Conservation (phyloP, 2,888 invertebrate species). For the Chloromyia formosa region DNA sequence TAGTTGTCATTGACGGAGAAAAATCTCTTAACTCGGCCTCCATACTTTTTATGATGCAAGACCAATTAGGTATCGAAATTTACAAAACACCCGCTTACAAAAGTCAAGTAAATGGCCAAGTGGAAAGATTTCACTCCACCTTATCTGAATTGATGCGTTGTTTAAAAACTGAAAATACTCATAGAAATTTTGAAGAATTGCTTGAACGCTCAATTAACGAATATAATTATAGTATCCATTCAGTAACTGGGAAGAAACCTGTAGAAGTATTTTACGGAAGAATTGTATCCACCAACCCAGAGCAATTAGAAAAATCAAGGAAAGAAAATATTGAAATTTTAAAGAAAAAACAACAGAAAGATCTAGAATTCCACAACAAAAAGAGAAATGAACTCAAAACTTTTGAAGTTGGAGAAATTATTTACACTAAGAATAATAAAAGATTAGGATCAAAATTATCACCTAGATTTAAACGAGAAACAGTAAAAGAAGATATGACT, state of each 20-base stretch:
- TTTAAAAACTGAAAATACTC: conserved; percentile 14
- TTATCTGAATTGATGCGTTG: conserved; percentile 43
- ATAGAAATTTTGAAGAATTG: conserved; percentile 24
- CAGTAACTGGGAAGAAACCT: conserved; percentile 38
- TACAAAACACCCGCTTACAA: conserved; percentile 43
- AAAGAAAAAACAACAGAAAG: conserved; percentile 35
- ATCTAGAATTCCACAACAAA: conserved; percentile 36
- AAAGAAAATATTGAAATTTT: conserved; percentile 23
- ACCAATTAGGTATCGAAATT: conserved; percentile 30
- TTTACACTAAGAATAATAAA: background rate
- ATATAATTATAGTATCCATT: conserved; percentile 35
- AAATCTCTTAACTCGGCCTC: conserved; percentile 32
- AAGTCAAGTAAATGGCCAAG: conserved; percentile 42
- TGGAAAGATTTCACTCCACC: conserved; percentile 46
- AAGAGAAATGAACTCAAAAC: background rate
- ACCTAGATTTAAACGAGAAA: background rate
- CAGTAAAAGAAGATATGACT: conserved; percentile 24
- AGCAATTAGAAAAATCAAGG: conserved; percentile 31
- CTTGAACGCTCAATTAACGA: conserved; percentile 33
- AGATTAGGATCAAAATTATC: conserved; percentile 21
- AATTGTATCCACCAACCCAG: background rate
- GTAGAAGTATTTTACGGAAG: conserved; percentile 43
- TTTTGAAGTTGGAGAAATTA: background rate
- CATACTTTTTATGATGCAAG: conserved; percentile 42
- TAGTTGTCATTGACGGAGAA: conserved; percentile 45